A percentile compares a stretch with the other conserved stretches of the same genome.
These are phyloP conservation scores for Hydrolagus colliei DNA, from an alignment of 2,797 vertebrate species.

Conservation along the genomic window DNA sequence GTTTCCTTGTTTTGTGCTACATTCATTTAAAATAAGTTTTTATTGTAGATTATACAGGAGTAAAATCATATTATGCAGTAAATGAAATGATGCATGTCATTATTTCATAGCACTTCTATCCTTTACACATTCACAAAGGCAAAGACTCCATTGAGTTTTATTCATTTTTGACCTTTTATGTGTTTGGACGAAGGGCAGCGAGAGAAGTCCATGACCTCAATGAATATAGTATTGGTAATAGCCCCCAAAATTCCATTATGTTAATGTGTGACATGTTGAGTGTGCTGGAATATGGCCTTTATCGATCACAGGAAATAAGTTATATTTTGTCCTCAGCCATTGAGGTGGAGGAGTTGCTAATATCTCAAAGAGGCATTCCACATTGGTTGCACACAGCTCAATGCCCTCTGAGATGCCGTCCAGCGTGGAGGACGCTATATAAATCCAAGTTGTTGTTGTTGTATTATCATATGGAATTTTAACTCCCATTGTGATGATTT, in stretches of 20 bases:
- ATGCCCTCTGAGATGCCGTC: no score
- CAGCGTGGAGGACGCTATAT: no score
- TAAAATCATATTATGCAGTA: not conserved
- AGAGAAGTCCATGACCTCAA: not conserved
- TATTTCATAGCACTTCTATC: not conserved
- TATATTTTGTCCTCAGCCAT: not conserved
- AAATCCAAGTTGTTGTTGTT: no score
- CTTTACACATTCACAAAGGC: not conserved
- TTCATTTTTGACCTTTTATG: constrained; percentile 11
- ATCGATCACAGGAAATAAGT: not conserved
- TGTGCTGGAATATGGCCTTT: not conserved
- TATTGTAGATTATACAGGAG: not conserved
- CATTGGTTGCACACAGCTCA: no score
- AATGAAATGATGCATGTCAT: not conserved
- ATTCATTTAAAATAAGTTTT: not conserved
- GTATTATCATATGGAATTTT: no score
- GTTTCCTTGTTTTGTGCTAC: not conserved
- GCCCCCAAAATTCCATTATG: not conserved
- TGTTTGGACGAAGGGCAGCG: not conserved
- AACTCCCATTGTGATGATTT: no score
- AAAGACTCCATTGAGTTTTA: not conserved
- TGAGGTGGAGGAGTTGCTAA: not conserved
- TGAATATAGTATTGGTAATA: constrained; percentile 17
- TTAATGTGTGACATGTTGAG: not conserved
- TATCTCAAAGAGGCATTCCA: not conserved